These are phyloP conservation scores for Tipula confusa DNA, from an alignment of 2,888 invertebrate species.

Conservation along the genomic window DNA sequence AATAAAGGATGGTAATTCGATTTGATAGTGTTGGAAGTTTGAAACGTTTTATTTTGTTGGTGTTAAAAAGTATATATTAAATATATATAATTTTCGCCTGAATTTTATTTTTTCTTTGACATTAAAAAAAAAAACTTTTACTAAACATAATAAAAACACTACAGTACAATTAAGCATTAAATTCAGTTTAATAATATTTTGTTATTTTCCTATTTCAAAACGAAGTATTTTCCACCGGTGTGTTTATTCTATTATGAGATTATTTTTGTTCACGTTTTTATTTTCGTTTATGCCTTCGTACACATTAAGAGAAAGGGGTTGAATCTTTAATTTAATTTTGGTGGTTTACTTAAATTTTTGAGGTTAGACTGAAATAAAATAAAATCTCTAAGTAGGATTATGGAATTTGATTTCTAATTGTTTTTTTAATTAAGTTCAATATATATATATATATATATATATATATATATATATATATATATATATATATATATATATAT, in stretches of 20 bases:
- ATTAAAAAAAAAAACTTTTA: background rate
- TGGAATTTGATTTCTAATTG: slow-evolving; percentile 20
- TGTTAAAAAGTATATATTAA: background rate
- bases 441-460: too few species aligned
- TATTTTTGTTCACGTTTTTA: background rate
- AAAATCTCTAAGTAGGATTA: slow-evolving; percentile 12
- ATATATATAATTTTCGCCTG: background rate
- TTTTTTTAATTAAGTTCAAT: background rate
- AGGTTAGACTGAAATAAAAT: background rate
- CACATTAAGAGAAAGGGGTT: background rate
- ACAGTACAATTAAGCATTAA: background rate
- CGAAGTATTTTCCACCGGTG: background rate
- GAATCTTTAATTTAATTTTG: background rate
- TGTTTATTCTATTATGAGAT: background rate
- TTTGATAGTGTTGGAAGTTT: slow-evolving; percentile 3
- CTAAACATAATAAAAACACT: background rate
- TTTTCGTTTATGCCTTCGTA: background rate
- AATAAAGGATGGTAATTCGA: background rate
- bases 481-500: too few species aligned
- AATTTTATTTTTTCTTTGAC: background rate
- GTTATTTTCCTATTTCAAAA: background rate
- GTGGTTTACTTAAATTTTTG: background rate
- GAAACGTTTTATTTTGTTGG: background rate
- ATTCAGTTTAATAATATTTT: background rate
- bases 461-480: too few species aligned